These are phyloP conservation scores for Amphibalanus amphitrite DNA, from an alignment of 1,140 invertebrate species.

Conservation along the genomic window DNA sequence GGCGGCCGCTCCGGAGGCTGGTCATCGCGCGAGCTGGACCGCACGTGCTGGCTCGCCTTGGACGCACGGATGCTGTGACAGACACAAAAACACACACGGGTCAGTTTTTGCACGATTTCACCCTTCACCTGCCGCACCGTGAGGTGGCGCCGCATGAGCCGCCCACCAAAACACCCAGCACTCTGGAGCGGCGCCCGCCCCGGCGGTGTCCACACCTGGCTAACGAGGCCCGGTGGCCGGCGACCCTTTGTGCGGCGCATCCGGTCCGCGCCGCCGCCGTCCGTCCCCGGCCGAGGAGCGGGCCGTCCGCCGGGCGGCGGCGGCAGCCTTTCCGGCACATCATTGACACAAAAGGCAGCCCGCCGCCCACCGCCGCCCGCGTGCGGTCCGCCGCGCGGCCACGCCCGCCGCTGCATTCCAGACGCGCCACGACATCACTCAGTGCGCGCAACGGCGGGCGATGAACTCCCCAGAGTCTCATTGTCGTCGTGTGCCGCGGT, in stretches of 20 bases:
- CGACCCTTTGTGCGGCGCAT: not conserved
- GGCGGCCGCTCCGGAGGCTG: conserved; percentile 41
- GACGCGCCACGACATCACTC: not conserved
- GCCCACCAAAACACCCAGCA: too few species aligned
- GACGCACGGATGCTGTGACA: not conserved
- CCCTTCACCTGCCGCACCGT: not conserved
- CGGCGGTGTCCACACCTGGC: not conserved
- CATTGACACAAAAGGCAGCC: too few species aligned
- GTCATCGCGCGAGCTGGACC: conserved; percentile 4
- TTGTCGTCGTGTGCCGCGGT: not conserved
- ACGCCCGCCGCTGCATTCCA: not conserved
- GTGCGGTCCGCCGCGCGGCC: too few species aligned
- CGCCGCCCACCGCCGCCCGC: too few species aligned
- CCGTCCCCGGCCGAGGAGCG: too few species aligned
- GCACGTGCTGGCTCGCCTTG: not conserved
- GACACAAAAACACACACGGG: not conserved
- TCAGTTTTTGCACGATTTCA: not conserved
- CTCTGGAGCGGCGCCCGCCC: not conserved
- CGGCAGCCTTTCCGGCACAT: too few species aligned
- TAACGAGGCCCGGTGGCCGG: not conserved
- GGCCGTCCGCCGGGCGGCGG: too few species aligned
- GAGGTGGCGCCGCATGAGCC: not conserved
- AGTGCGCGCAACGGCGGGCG: not conserved
- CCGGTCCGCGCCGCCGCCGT: not conserved
- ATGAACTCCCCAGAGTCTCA: not conserved